These are phyloP conservation scores for Tonatia bakeri DNA, from an alignment of 2,113 vertebrate genomes.

Conservation along the genomic window DNA sequence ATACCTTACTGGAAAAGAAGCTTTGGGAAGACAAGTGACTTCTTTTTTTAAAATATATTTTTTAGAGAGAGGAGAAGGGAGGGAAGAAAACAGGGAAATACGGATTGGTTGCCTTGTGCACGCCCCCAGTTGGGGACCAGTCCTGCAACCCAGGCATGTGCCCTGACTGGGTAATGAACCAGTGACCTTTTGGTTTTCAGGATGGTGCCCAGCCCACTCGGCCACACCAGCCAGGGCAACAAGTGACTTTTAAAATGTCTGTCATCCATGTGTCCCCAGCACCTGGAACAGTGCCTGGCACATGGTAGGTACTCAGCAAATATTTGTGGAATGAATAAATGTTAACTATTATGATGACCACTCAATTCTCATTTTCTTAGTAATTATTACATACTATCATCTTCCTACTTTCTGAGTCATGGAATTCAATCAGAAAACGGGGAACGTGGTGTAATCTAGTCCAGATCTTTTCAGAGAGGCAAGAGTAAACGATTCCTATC, in stretches of 20 bases:
- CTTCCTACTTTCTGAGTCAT: not conserved
- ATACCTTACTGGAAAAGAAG: not conserved
- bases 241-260: not conserved
- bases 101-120: not conserved
- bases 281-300: not conserved
- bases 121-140: too few relatives aligned
- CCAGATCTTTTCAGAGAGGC: not conserved
- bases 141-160: too few relatives aligned
- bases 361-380: not conserved
- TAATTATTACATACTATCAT: not conserved
- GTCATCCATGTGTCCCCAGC: not conserved
- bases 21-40: not conserved
- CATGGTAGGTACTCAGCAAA: not conserved
- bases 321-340: not conserved
- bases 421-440: not conserved
- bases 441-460: not conserved
- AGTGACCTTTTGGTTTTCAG: too few relatives aligned
- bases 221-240: not conserved
- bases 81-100: not conserved
- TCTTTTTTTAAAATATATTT: not conserved
- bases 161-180: too few relatives aligned
- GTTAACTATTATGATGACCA: not conserved
- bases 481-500: not conserved
- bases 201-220: too few relatives aligned
- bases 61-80: not conserved